phyloP scores from a whole-genome alignment of 2,797 vertebrate genomes.

The Pampus argenteus region DNA sequence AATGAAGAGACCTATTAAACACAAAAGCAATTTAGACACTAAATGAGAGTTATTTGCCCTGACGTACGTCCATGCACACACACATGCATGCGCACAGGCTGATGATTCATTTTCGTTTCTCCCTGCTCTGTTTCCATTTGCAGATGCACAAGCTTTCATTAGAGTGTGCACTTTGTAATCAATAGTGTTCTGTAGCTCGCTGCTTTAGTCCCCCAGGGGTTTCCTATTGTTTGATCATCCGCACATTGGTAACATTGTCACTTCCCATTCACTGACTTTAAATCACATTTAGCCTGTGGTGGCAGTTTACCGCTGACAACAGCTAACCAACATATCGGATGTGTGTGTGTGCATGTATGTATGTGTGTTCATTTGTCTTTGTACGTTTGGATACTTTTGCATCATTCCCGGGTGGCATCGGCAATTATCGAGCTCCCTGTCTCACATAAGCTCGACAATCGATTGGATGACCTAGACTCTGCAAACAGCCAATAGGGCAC shows the following conservation, averaged over 20 bases:
- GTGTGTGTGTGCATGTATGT: slow-evolving; percentile 14
- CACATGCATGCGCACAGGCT: slow-evolving; percentile 5
- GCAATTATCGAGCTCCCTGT: slow-evolving; percentile 51
- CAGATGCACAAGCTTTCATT: slow-evolving; percentile 68
- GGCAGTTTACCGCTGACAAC: slow-evolving; percentile 41
- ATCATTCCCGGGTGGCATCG: slow-evolving; percentile 53
- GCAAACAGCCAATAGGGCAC: slow-evolving; percentile 78
- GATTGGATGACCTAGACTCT: slow-evolving; percentile 70
- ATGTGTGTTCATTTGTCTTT: slow-evolving; percentile 1
- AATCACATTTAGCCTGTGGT: slow-evolving; percentile 67
- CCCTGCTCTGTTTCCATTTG: slow-evolving; percentile 62
- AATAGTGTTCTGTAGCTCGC: slow-evolving; percentile 67
- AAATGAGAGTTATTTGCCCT: slow-evolving; percentile 47
- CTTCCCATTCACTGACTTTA: slow-evolving; percentile 71
- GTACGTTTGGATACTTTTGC: slow-evolving; percentile 43
- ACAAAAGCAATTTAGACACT: slow-evolving; percentile 52
- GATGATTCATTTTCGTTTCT: slow-evolving; percentile 55
- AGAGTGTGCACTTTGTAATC: slow-evolving; percentile 72
- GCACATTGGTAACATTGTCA: slow-evolving; percentile 71
- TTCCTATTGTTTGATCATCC: slow-evolving; percentile 74
- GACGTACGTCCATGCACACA: slow-evolving; percentile 5
- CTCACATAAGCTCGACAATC: slow-evolving; percentile 64
- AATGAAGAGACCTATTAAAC: slow-evolving; percentile 64
- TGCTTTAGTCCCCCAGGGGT: slow-evolving; percentile 61
- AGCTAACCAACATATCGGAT: slow-evolving; percentile 4